Evolutionary conservation across 2,888 invertebrate species (phyloP), one percentile per base, ranked within the genome.

Genomic region (Hypomecis atomaria): DNA sequence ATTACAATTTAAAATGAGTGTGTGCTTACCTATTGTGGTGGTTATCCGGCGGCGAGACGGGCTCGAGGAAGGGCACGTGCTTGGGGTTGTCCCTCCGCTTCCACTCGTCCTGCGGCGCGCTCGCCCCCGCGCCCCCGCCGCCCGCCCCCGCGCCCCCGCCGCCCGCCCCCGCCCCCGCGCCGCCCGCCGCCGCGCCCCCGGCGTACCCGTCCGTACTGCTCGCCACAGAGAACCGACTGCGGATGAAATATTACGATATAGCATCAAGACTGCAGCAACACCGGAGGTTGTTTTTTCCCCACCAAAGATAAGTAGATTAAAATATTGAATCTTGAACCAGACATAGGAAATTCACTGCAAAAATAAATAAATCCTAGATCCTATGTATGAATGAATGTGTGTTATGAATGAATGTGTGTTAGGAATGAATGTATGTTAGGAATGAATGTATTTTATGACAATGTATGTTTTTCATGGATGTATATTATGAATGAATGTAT

Each of bases 1-100:
- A 9, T 7, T 23, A 23, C 9, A 47, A 47, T 7, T 47, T 2
- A 47, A 23, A 23, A 47, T n/a, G 43, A 1, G 9, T 9, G 23
- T 13, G 23, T 0, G n/a, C 40, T 0, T 6, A 86, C 87, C 88
- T 84, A 73, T 86, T 71, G 43, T 86, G 89, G 64, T 94, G 94
- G 76, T 86, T 91, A 75, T 94, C 94, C 0, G 95, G 94, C 71
- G 95, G 94, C 56, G 94, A 93, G 44, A 94, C 94, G 10, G 94
- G 94, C 78, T 94, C 94, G 2, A 92, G 79, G 79, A 90, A 93
- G 56, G 86, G 94, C 83, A 90, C 88, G 78, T 94, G 94, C 61
- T 94, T 94, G 73, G 95, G 94, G 75, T 95, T 94, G 34, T 90
- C 82, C 65, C 87, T 79, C 66, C 87, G 88, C 94, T 92, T 88